Percentiles rank a stretch among this genome's conserved stretches.
phyloP scores from a whole-genome alignment of 2,888 invertebrate species.

The Loripinus fragilis region DNA sequence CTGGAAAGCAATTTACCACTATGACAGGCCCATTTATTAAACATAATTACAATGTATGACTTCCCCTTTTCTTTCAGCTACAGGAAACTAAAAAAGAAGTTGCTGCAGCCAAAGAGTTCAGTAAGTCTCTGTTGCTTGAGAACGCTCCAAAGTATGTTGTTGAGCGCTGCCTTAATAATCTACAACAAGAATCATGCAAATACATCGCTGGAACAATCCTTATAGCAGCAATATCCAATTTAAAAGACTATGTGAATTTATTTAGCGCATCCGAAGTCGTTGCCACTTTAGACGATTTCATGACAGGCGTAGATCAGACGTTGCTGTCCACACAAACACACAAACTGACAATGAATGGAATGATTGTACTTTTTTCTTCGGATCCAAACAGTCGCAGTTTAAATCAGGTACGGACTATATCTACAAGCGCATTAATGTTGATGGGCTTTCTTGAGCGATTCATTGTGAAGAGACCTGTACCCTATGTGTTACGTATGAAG shows the following conservation, averaged over 20 bases:
- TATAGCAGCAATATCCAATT: background rate
- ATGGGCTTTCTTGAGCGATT: background rate
- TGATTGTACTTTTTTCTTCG: background rate
- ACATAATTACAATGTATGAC: too few relatives aligned
- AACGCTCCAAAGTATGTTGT: background rate
- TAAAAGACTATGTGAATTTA: background rate
- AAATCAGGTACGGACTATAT: background rate
- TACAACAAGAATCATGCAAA: background rate
- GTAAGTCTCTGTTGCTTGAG: background rate
- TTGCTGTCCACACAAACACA: background rate
- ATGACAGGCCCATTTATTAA: too few relatives aligned
- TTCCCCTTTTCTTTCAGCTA: slow-evolving; percentile 7
- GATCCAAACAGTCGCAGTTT: background rate
- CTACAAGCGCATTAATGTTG: background rate
- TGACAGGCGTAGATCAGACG: background rate
- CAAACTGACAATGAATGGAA: background rate
- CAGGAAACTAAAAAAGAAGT: background rate
- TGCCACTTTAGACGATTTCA: background rate
- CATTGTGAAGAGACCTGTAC: background rate
- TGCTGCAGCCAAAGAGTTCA: background rate
- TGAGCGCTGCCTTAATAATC: background rate
- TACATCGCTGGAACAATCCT: background rate
- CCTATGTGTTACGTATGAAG: background rate
- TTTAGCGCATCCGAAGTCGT: background rate
- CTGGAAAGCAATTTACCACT: too few relatives aligned